Evolutionary conservation across 2,888 invertebrate species (phyloP), one percentile per base, ranked within the genome.

Genomic region (Acleris cristana): DNA sequence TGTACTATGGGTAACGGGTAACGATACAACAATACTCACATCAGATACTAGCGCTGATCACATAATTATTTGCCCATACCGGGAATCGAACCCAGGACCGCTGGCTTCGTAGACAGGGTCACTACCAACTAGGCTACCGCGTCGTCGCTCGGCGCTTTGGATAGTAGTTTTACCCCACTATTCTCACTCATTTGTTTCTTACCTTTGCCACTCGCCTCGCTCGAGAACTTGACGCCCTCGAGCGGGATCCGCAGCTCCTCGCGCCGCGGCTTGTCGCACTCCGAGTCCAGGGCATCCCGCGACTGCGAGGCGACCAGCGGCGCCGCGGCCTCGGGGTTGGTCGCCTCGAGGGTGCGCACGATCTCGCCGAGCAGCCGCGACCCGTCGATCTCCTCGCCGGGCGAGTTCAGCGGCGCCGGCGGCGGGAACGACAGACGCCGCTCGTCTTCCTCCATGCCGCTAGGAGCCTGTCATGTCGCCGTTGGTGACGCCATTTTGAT

Each of bases 311-410:
- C 90, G 72, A 86, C 92, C 68, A 92, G 83, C 68, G 92, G 91
- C 72, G 90, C 92, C 66, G 91, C 92, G 59, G 90, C 92, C 77
- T 91, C 92, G 5, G 93, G 89, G 73, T 93, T 90, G 66, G 92
- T 93, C 56, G 88, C 90, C 76, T 93, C 93, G 65, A 93, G 85
- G 49, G 92, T 92, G 61, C 92, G 87, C 70, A 93, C 92, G 74
- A 93, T 93, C 83, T 93, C 93, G 67, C 92, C 81, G 66, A 93
- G 85, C 66, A 93, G 83, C 71, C 92, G 89, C 69, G 93, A 93
- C 73, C 93, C 93, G 81, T 93, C 93, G 77, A 92, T 91, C 83
- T 93, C 93, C 79, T 93, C 93, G 76, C 92, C 90, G 76, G 93
- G 93, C 79, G 93, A 93, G 85, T 91, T 81, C 73, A 92, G 90